Evolutionary conservation across 2,888 invertebrate species (phyloP).

Genomic region (Chalcis sispes): DNA sequence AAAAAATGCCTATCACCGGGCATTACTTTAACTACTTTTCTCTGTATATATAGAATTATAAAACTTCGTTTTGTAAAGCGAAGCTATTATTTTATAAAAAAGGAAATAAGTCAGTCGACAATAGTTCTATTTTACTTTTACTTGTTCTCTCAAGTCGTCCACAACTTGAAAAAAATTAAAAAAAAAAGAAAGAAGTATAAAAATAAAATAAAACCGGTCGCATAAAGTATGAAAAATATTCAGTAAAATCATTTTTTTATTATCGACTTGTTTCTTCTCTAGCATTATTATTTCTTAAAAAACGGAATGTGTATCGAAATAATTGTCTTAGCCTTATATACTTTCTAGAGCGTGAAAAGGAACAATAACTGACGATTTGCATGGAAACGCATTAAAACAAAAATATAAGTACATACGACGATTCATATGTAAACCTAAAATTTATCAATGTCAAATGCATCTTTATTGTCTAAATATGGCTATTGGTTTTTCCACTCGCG

Average conservation of each 20-base stretch:
- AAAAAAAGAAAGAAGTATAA: slow-evolving; percentile 42
- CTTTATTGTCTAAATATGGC: slow-evolving; percentile 16
- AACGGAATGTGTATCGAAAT: slow-evolving; percentile 50
- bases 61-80: slow-evolving; percentile 18
- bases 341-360: slow-evolving; percentile 17
- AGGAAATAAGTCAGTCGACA: slow-evolving; percentile 37
- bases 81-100: slow-evolving; percentile 24
- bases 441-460: slow-evolving; percentile 47
- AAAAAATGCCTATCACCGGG: slow-evolving; percentile 45
- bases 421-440: slow-evolving; percentile 27
- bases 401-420: slow-evolving; percentile 50
- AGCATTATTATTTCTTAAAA: slow-evolving; percentile 21
- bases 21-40: slow-evolving; percentile 1
- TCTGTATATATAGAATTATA: slow-evolving; percentile 17
- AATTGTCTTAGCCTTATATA: slow-evolving; percentile 26
- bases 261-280: slow-evolving; percentile 14
- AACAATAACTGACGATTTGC: slow-evolving; percentile 27
- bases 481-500: slow-evolving; percentile 1
- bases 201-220: slow-evolving; percentile 42
- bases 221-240: slow-evolving; percentile 28
- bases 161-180: slow-evolving; percentile 26
- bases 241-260: background rate
- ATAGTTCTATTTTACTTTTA: slow-evolving; percentile 29
- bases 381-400: slow-evolving; percentile 16
- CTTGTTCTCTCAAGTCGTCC: slow-evolving; percentile 39